Conservation (phyloP, 2,888 invertebrate genomes). For the Toxonevra muliebris region DNA sequence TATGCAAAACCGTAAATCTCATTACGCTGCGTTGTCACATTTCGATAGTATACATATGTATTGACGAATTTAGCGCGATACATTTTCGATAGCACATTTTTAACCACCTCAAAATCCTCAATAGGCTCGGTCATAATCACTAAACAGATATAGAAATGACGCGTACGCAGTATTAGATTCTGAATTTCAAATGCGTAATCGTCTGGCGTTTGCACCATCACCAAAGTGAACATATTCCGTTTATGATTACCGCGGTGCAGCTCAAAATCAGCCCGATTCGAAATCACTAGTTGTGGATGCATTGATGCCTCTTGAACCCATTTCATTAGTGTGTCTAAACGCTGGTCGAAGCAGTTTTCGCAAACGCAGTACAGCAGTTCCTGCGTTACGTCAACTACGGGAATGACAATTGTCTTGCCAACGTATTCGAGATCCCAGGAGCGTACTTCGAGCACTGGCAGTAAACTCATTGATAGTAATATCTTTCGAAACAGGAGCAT, state of each 20-base stretch:
- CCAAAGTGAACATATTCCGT: conserved; percentile 19
- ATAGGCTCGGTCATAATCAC: conserved; percentile 23
- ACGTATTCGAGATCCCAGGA: conserved; percentile 29
- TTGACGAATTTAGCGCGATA: conserved; percentile 28
- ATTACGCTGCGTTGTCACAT: conserved; percentile 15
- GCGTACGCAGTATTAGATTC: background rate
- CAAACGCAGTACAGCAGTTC: conserved; percentile 26
- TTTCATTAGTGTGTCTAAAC: conserved; percentile 24
- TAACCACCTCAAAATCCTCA: conserved; percentile 10
- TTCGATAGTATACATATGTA: conserved; percentile 27
- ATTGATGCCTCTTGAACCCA: conserved; percentile 9
- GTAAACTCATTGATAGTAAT: too few species aligned
- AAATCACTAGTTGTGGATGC: conserved; percentile 29
- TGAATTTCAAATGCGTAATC: conserved; percentile 23
- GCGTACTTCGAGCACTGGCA: too few species aligned
- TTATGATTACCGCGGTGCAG: conserved; percentile 22
- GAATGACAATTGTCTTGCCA: conserved; percentile 18
- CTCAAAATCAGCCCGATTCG: background rate
- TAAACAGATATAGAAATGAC: conserved; percentile 27
- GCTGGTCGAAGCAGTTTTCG: conserved; percentile 16
- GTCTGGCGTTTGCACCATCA: background rate
- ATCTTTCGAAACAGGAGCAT: too few species aligned
- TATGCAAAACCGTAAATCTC: conserved; percentile 25
- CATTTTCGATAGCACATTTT: conserved; percentile 12
- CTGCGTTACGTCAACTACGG: conserved; percentile 24